Base-by-base conservation (phyloP, 2,888 invertebrate species). In the Dicranocentrus wangi region DNA sequence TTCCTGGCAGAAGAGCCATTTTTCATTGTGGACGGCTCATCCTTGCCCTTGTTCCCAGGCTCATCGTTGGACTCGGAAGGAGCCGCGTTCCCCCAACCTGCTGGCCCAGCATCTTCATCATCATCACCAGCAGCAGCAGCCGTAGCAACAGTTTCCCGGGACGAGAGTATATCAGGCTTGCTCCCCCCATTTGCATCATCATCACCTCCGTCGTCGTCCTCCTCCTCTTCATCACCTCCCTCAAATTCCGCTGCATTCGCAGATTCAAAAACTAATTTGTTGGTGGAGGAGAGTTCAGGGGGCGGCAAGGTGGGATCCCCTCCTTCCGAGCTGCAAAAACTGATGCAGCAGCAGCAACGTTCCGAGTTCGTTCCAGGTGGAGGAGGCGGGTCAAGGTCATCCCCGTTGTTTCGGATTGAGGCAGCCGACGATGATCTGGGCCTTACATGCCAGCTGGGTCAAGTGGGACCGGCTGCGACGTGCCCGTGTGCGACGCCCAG, bases 401-500 rank as follows among this genome's bases (percentile, higher is more conserved):
- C 84, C 78, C 85, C 86, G 27, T 77, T 87, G 39, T 87, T 87
- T 68, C 85, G 87, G 69, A 83, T 86, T 28, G 87, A 87, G 85
- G 86, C 87, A 23, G 84, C 87, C 21, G 87, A 87, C 69, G 87
- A 87, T 76, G 87, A 87, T 80, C 81, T 87, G 70, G 87, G 87
- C 78, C 86, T 87, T 81, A 87, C 87, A 32, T 87, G 87, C 75
- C 87, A 87, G 58, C 86, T 87, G 42, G 87, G 87, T 27, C 87
- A 87, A 55, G 86, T 87, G n/a, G 85, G 86, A 60, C 86, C 86
- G 66, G 86, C 87, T 70, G 87, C 87, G 1, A 87, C 87, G 13
- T 87, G 87, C 77, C 87, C 87, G n/a, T 87, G 87, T 83, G 87
- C 87, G 25, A 86, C 87, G 21, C 86, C 87, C 17, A 60, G 86